Conservation (phyloP, 1,140 invertebrate genomes). For the fruit fly (Drosophila melanogaster) region DNA sequence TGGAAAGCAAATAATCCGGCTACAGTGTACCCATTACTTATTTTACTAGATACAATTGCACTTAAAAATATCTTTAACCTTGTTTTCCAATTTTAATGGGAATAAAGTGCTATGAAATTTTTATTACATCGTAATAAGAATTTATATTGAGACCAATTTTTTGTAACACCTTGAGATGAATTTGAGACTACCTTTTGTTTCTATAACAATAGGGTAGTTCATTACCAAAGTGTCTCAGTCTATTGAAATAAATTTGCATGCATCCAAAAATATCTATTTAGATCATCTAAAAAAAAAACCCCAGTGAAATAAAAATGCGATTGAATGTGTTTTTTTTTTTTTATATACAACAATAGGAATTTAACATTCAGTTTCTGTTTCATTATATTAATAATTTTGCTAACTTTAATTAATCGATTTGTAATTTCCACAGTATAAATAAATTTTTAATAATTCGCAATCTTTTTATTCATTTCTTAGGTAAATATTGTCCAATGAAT, state of each 20-base stretch:
- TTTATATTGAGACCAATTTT: too few relatives aligned
- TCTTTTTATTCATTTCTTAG: not conserved
- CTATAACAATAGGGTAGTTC: constrained; percentile 11
- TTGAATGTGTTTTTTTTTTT: constrained; percentile 4
- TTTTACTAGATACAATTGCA: not conserved
- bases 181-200: too few relatives aligned
- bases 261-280: constrained; percentile 67
- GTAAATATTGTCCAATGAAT: not conserved
- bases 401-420: not conserved
- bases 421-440: not conserved
- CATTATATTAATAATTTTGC: not conserved
- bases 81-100: too few relatives aligned
- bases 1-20: not conserved
- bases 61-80: not conserved
- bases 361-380: not conserved
- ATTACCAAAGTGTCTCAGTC: constrained; percentile 32
- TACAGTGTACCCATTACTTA: constrained; percentile 4
- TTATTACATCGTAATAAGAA: too few relatives aligned
- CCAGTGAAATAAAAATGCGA: constrained; percentile 5
- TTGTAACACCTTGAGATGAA: too few relatives aligned
- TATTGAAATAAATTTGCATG: constrained; percentile 73
- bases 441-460: not conserved
- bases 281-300: constrained; percentile 42
- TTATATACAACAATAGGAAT: not conserved
- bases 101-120: too few relatives aligned